Evolutionary conservation across 2,113 vertebrate species (phyloP).

Genomic region (Dolichallabes microphthalmus): DNA sequence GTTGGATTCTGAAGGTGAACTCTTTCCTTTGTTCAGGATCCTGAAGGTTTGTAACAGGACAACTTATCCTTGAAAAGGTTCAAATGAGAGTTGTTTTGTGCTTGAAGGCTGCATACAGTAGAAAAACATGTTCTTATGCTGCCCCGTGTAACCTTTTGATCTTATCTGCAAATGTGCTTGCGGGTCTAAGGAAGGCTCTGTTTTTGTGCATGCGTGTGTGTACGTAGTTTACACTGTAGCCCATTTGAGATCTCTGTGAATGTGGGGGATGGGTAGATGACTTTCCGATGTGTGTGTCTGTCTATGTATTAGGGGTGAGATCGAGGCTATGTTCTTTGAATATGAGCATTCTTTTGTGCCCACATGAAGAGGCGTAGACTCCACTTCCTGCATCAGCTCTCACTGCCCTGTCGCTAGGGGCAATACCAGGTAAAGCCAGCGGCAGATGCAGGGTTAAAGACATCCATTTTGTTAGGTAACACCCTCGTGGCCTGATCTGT

Average conservation of each 20-base stretch:
- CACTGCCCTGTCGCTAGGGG: constrained; percentile 66
- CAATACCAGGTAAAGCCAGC: constrained; percentile 71
- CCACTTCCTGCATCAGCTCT: constrained; percentile 62
- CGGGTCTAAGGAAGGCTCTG: constrained; percentile 15
- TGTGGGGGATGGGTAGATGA: constrained; percentile 54
- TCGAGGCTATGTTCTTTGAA: constrained; percentile 45
- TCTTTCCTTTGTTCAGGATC: constrained; percentile 6
- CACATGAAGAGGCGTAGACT: constrained; percentile 52
- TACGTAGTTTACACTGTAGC: constrained; percentile 41
- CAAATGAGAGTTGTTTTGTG: background rate
- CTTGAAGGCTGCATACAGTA: constrained; percentile 1
- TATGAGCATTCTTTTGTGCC: constrained; percentile 59
- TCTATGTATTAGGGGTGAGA: constrained; percentile 23
- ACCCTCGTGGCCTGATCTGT: constrained; percentile 86
- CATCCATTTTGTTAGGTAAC: constrained; percentile 94
- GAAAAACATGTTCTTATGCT: constrained; percentile 17
- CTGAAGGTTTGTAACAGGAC: background rate
- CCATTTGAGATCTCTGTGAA: constrained; percentile 49
- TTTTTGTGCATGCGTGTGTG: constrained; percentile 25
- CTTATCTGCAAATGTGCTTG: constrained; percentile 44
- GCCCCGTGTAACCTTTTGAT: constrained; percentile 14
- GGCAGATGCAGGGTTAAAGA: constrained; percentile 82
- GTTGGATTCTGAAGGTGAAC: constrained; percentile 15
- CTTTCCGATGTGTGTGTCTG: constrained; percentile 32
- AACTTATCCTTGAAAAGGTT: background rate